phyloP scores from a whole-genome alignment of 1,140 invertebrate species.

The Cheumatopsyche charites region DNA sequence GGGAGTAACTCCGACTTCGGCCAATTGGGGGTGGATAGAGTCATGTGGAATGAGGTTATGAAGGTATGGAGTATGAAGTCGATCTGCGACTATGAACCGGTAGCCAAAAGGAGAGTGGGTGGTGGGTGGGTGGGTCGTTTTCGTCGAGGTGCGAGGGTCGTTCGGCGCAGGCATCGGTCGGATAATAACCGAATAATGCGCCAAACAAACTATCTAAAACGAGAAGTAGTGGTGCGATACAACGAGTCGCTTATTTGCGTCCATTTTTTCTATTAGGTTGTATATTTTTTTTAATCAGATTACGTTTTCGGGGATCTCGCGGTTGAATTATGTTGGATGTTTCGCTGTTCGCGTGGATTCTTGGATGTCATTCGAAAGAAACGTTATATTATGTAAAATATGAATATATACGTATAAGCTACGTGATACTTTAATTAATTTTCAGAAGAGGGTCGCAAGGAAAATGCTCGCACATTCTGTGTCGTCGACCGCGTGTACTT shows the following conservation, averaged over 20 bases:
- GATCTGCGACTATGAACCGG: no score
- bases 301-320: neutral
- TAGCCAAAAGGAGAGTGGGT: no score
- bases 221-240: neutral
- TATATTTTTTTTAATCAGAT: neutral
- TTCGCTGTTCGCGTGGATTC: slow-evolving; percentile 4
- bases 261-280: neutral
- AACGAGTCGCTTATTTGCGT: neutral
- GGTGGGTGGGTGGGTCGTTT: neutral
- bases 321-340: slow-evolving; percentile 11
- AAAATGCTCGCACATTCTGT: neutral
- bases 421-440: slow-evolving; percentile 28
- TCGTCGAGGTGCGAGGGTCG: neutral
- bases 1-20: neutral
- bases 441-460: slow-evolving; percentile 3
- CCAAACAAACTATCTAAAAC: slow-evolving; percentile 14
- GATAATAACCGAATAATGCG: slow-evolving; percentile 30
- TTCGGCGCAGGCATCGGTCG: slow-evolving; percentile 16
- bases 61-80: no score
- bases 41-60: no score
- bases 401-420: no score
- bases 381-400: slow-evolving; percentile 1
- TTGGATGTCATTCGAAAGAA: slow-evolving; percentile 18
- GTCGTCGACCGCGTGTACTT: neutral
- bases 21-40: no score